A percentile compares a stretch with the other conserved stretches of the same genome.
These are phyloP conservation scores for Cantharis lateralis DNA, from an alignment of 2,888 invertebrate genomes.

Conservation along the genomic window DNA sequence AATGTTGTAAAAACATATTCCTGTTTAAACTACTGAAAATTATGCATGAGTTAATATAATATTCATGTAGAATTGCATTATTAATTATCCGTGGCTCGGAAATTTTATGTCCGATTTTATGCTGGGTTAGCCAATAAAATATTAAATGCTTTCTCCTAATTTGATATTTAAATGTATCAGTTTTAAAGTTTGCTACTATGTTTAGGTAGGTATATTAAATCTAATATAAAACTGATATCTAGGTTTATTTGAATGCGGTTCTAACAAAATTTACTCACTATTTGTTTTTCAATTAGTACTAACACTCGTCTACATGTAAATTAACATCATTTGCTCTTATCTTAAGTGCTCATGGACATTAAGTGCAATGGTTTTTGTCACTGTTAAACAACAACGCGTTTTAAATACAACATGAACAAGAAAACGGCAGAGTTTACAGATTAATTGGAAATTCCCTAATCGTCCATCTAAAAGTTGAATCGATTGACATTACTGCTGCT, in stretches of 20 bases:
- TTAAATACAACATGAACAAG: not conserved
- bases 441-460: not conserved
- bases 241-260: not conserved
- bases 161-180: not conserved
- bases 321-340: not conserved
- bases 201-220: not conserved
- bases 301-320: not conserved
- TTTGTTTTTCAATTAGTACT: not conserved
- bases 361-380: not conserved
- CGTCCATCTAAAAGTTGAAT: not conserved
- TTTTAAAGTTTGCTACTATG: not conserved
- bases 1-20: not conserved
- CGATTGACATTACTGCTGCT: not conserved
- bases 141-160: not conserved
- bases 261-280: not conserved
- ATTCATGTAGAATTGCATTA: not conserved
- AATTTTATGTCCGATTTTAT: not conserved
- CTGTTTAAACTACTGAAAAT: not conserved
- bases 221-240: not conserved
- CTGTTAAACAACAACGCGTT: not conserved
- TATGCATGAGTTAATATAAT: not conserved
- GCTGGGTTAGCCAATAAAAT: not conserved
- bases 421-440: no score
- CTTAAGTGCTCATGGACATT: not conserved
- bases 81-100: not conserved